Evolutionary conservation across 2,888 invertebrate genomes (phyloP), one percentile per base, ranked within the genome.

Genomic region (Limnephilus auricula): DNA sequence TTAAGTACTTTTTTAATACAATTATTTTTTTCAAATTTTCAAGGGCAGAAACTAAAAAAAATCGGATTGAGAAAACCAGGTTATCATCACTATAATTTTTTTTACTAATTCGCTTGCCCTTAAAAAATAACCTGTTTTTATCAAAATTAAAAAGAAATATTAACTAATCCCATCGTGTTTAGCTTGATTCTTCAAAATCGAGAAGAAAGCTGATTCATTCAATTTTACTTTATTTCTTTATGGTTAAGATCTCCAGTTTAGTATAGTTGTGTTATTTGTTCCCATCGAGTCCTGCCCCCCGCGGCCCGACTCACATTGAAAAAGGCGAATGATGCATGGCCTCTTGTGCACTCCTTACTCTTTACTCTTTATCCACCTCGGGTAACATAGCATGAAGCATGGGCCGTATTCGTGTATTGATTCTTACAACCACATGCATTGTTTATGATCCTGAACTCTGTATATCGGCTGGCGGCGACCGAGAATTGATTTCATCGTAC

Each of bases 241-340:
- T 25, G 25, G 65, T 65, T 25, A 9, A 65, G 65, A n/a, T 65
- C 65, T 65, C 65, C 25, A 65, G 25, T 65, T 65, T 65, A n/a
- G 65, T 65, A n/a, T 82, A 37, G 34, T 32, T 82, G 82, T 15
- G 31, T 79, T 90, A 90, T 86, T 87, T 92, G 88, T 92, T 90
- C 91, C 91, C 91, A 90, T 91, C 90, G 90, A 37, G 34, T 89
- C 89, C 84, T 30, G 79, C 87, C 90, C 92, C 92, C 92, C 88
- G 90, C 90, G 83, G 92, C 89, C 78, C 78, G 91, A 86, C 84
- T 92, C 12, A 79, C 90, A 87, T 78, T 82, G 37, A 79, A 83
- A 86, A 88, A 91, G 83, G 89, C 89, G 78, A 90, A 85, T 92
- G 92, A 91, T 92, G 89, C 90, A 91, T 84, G 78, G 90, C 87